These are phyloP conservation scores for Tipula confusa DNA, from an alignment of 2,888 invertebrate genomes.

Conservation along the genomic window DNA sequence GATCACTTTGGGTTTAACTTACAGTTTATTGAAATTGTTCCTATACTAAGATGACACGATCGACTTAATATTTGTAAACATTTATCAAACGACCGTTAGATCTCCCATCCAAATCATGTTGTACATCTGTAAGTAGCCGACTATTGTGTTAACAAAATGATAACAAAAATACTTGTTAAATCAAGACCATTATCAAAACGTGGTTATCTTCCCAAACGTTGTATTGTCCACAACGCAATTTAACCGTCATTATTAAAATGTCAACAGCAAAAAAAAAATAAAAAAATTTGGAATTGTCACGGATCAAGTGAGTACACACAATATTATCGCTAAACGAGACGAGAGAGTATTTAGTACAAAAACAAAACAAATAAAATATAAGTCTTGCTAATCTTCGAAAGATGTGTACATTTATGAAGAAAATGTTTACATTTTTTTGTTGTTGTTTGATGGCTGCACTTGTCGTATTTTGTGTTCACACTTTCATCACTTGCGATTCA, in stretches of 20 bases:
- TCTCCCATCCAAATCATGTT: too few relatives aligned
- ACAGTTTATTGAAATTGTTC: too few relatives aligned
- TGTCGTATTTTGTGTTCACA: not conserved
- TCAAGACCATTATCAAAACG: too few relatives aligned
- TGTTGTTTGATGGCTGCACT: too few relatives aligned
- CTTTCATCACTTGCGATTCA: not conserved
- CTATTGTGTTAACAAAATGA: too few relatives aligned
- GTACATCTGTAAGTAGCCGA: too few relatives aligned
- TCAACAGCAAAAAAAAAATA: not conserved
- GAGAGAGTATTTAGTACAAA: not conserved
- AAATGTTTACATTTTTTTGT: not conserved
- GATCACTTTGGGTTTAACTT: too few relatives aligned
- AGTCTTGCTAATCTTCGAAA: not conserved
- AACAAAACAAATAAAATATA: not conserved
- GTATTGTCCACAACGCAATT: not conserved
- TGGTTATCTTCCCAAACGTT: not conserved
- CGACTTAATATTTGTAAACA: too few relatives aligned
- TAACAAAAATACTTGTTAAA: too few relatives aligned
- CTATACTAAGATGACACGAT: too few relatives aligned
- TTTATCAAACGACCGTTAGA: too few relatives aligned
- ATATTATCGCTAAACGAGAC: not conserved
- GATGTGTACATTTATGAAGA: not conserved
- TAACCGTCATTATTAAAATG: not conserved
- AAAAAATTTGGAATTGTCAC: not conserved
- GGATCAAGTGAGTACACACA: not conserved